A percentile compares a stretch with the other conserved stretches of the same genome.
These are phyloP conservation scores for Ophion obscuratus DNA, from an alignment of 2,888 invertebrate species.

Conservation along the genomic window DNA sequence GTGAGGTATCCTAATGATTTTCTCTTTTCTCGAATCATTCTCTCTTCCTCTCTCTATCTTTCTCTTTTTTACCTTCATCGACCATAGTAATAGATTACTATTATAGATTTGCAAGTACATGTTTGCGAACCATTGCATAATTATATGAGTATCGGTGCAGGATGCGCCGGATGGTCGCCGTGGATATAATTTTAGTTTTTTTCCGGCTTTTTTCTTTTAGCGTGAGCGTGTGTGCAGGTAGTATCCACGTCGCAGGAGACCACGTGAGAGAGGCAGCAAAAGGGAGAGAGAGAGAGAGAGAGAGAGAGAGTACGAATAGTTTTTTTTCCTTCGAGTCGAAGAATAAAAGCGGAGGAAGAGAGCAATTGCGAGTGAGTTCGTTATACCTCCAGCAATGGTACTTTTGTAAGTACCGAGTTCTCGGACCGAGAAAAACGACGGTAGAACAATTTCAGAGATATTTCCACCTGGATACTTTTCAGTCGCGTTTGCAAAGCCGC, in stretches of 20 bases:
- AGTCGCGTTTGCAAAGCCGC: background rate
- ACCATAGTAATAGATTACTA: background rate
- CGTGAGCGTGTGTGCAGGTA: background rate
- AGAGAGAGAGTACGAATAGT: slow-evolving; percentile 23
- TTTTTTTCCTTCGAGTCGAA: slow-evolving; percentile 3
- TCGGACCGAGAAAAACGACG: slow-evolving; percentile 6
- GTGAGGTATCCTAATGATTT: too few relatives aligned
- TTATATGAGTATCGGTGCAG: slow-evolving; percentile 39
- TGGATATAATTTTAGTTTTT: slow-evolving; percentile 33
- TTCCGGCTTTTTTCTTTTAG: background rate
- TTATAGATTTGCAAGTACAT: background rate
- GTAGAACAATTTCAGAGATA: slow-evolving; percentile 40
- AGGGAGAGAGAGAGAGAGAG: background rate
- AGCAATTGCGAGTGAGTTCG: slow-evolving; percentile 51
- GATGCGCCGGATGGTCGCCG: slow-evolving; percentile 32
- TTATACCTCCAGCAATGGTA: slow-evolving; percentile 39
- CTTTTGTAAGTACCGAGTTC: slow-evolving; percentile 19
- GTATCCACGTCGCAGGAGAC: background rate
- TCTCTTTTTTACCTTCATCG: too few relatives aligned
- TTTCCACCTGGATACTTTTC: slow-evolving; percentile 19
- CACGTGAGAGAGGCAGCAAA: background rate
- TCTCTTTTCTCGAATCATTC: too few relatives aligned
- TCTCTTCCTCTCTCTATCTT: too few relatives aligned
- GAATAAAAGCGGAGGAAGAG: slow-evolving; percentile 38
- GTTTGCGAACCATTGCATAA: slow-evolving; percentile 45